Evolutionary conservation across 2,797 vertebrate species (phyloP).

Genomic region (Lepilemur septentrionalis): DNA sequence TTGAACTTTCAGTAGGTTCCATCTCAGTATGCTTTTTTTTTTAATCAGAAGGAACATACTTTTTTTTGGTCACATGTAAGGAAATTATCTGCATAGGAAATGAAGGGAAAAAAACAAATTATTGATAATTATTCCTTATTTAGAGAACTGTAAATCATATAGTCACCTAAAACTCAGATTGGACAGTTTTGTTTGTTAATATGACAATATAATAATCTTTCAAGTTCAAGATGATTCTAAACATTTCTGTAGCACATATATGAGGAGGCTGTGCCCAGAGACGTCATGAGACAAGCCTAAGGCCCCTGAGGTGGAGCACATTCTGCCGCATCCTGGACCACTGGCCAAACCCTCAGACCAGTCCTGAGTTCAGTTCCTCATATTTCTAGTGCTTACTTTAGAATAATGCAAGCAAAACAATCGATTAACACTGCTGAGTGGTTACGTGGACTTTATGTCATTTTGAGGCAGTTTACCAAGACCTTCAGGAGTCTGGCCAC

Average conservation of each 20-base stretch:
- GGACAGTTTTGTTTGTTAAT: not conserved
- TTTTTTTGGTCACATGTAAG: not conserved
- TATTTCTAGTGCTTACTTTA: not conserved
- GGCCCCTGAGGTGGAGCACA: fast-evolving
- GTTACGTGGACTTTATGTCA: not conserved
- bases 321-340: not conserved
- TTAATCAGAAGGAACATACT: not conserved
- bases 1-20: not conserved
- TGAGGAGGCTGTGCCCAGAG: not conserved
- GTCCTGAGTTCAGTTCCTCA: too few relatives aligned
- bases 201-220: not conserved
- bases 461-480: not conserved
- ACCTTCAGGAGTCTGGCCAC: fast-evolving
- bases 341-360: fast-evolving
- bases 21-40: not conserved
- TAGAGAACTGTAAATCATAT: not conserved
- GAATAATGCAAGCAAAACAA: not conserved
- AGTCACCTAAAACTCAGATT: not conserved
- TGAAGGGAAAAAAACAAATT: not conserved
- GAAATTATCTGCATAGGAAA: not conserved
- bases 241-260: fast-evolving
- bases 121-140: not conserved
- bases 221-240: not conserved
- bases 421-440: not conserved
- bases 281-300: not conserved